Evolutionary conservation across 2,113 vertebrate species (phyloP).

Genomic region (Malurus cyaneus): DNA sequence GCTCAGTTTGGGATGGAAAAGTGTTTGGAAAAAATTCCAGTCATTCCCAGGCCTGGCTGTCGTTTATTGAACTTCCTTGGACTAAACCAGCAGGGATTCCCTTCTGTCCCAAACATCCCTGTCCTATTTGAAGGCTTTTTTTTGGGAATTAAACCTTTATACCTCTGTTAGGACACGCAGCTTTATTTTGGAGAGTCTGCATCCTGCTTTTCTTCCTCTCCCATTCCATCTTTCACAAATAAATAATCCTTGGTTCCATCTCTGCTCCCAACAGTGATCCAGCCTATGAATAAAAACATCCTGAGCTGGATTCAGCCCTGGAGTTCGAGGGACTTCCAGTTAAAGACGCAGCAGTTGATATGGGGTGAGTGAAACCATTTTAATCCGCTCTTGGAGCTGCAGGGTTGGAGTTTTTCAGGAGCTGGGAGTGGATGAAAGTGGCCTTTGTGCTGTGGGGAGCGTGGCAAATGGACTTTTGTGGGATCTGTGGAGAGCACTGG

Average conservation of each 20-base stretch:
- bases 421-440: not conserved
- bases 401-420: not conserved
- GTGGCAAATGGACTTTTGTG: slow-evolving; percentile 2
- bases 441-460: not conserved
- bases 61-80: not conserved
- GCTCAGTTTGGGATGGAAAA: not conserved
- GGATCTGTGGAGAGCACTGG: not conserved
- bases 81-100: not conserved
- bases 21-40: not conserved
- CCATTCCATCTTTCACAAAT: not conserved
- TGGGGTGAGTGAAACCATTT: not conserved
- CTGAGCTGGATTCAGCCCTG: slow-evolving; percentile 32
- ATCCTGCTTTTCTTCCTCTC: not conserved
- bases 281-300: slow-evolving; percentile 55
- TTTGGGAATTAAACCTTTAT: not conserved
- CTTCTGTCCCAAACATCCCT: not conserved
- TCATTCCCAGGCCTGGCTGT: not conserved
- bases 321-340: slow-evolving; percentile 51
- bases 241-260: not conserved
- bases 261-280: slow-evolving; percentile 25
- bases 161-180: not conserved
- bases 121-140: not conserved
- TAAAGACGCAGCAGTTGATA: slow-evolving; percentile 40
- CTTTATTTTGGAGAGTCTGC: not conserved
- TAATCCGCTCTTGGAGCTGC: not conserved